Conservation (phyloP, 92 coral and sea anemone genomes). For the Montipora capitata region DNA sequence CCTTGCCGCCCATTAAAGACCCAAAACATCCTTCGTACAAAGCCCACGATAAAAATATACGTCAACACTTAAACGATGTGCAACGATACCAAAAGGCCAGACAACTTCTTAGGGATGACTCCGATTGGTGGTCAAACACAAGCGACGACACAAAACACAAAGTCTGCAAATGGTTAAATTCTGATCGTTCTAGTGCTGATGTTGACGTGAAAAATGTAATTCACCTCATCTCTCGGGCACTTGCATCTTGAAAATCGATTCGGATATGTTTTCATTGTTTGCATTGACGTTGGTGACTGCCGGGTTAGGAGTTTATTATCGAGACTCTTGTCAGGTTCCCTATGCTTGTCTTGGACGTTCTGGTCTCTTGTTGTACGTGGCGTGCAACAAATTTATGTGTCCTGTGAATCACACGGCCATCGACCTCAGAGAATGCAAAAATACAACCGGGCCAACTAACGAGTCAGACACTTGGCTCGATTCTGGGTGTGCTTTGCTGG, state of each 20-base stretch:
- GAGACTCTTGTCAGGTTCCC: background rate
- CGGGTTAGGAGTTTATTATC: background rate
- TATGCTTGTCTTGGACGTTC: background rate
- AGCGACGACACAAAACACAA: background rate
- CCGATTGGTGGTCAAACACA: background rate
- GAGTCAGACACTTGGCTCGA: conserved; percentile 13
- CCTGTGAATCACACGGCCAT: conserved; percentile 6
- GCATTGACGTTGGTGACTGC: conserved; percentile 5
- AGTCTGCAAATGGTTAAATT: background rate
- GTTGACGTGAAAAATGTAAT: background rate
- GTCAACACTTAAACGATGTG: background rate
- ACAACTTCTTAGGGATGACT: background rate
- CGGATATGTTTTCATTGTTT: background rate
- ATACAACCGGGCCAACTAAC: background rate
- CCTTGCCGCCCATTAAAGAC: background rate
- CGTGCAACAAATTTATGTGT: background rate
- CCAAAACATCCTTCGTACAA: background rate
- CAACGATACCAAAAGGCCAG: background rate
- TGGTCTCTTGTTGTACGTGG: conserved; percentile 7
- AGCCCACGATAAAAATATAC: background rate
- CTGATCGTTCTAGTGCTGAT: background rate
- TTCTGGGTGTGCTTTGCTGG: background rate
- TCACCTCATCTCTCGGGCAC: background rate
- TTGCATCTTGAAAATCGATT: background rate
- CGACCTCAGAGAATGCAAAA: background rate